Conservation (phyloP, 2,113 vertebrate species). For the Chrysochloris asiatica region DNA sequence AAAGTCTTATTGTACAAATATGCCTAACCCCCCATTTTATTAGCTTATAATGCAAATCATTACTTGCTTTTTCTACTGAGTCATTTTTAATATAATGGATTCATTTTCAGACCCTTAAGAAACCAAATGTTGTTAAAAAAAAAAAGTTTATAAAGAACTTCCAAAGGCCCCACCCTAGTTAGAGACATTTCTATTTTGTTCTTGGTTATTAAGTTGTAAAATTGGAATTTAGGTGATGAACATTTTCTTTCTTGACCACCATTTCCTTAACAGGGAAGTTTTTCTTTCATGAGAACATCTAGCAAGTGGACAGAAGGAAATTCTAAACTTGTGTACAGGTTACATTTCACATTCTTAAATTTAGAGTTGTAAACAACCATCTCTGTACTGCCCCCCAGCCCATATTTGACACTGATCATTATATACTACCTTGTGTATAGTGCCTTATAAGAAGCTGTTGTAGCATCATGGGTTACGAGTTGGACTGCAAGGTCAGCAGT, state of each 20-base stretch:
- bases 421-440: not conserved
- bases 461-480: too few relatives aligned
- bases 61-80: slow-evolving; percentile 43
- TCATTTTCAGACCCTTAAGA: slow-evolving; percentile 54
- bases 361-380: not conserved
- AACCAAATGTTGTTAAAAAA: slow-evolving; percentile 6
- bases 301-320: slow-evolving; percentile 30
- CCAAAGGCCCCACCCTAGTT: not conserved
- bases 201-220: slow-evolving; percentile 49
- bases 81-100: slow-evolving; percentile 60
- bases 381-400: not conserved
- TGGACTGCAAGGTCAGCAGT: too few relatives aligned
- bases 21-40: slow-evolving; percentile 52
- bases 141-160: slow-evolving; percentile 52
- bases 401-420: not conserved
- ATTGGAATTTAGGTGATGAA: slow-evolving; percentile 25
- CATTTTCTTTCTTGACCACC: slow-evolving; percentile 28
- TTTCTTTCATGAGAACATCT: slow-evolving; percentile 9
- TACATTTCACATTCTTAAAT: slow-evolving; percentile 37
- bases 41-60: slow-evolving; percentile 66
- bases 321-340: not conserved
- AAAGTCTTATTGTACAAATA: slow-evolving; percentile 61
- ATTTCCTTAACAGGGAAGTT: not conserved
- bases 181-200: not conserved
- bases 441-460: too few relatives aligned